Conservation (phyloP, 2,113 vertebrate species). For the Potamarius usumacintae region DNA sequence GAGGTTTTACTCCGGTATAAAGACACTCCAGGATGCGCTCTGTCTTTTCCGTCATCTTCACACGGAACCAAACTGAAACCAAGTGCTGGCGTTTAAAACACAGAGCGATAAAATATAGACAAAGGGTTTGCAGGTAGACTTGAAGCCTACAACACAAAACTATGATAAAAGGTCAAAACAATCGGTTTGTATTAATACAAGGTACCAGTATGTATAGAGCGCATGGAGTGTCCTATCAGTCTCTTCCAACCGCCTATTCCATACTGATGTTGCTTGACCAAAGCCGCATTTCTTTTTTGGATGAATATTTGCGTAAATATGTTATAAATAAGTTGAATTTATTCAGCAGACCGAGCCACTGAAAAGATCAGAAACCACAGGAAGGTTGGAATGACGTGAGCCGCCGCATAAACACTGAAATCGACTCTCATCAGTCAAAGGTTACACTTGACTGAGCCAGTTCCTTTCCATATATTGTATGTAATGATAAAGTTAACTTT, state of each 20-base stretch:
- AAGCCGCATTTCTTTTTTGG: not conserved
- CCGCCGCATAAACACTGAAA: conserved; percentile 17
- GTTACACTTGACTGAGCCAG: not conserved
- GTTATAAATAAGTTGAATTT: not conserved
- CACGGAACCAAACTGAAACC: not conserved
- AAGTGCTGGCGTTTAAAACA: not conserved
- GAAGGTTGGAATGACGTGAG: conserved; percentile 3
- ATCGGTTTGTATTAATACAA: not conserved
- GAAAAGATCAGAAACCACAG: not conserved
- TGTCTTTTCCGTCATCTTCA: not conserved
- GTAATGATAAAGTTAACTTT: conserved; percentile 9
- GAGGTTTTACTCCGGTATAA: not conserved
- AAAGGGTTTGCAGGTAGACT: not conserved
- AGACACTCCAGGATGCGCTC: not conserved
- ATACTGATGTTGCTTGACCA: not conserved
- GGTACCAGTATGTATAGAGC: not conserved
- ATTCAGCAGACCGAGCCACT: not conserved
- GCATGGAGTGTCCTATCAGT: not conserved
- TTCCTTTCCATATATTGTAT: not conserved
- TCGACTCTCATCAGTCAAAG: conserved; percentile 29
- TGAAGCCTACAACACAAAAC: not conserved
- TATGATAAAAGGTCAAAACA: not conserved
- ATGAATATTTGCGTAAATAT: conserved; percentile 5
- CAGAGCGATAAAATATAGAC: not conserved
- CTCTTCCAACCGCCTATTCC: not conserved